Conservation (phyloP, 2,888 invertebrate species). For the Eristalis intricaria region DNA sequence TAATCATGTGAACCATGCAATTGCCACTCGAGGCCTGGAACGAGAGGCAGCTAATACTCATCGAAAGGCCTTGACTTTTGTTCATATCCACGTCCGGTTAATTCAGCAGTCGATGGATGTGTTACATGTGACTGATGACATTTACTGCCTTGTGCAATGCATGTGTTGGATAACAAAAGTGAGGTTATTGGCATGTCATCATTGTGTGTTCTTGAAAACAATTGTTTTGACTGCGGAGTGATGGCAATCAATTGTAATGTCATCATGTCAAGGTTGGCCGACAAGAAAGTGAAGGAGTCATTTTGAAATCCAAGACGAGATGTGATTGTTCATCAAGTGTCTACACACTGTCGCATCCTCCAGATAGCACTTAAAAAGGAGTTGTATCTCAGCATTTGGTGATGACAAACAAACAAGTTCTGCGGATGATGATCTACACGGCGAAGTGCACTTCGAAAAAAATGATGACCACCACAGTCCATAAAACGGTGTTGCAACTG, state of each 20-base stretch:
- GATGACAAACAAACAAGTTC: too few relatives aligned
- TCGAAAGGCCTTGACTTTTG: slow-evolving; percentile 52
- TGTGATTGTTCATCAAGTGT: too few relatives aligned
- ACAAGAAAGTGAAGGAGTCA: background rate
- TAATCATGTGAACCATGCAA: slow-evolving; percentile 35
- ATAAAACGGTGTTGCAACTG: too few relatives aligned
- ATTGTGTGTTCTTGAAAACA: background rate
- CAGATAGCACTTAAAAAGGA: too few relatives aligned
- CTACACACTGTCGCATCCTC: too few relatives aligned
- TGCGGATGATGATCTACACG: too few relatives aligned
- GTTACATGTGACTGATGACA: background rate
- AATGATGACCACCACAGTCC: too few relatives aligned
- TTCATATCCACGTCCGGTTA: slow-evolving; percentile 44
- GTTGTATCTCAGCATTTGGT: too few relatives aligned
- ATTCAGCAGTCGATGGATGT: slow-evolving; percentile 22
- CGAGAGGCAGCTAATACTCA: slow-evolving; percentile 4
- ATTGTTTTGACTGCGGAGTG: background rate
- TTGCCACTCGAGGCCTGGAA: background rate
- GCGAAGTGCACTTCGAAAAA: too few relatives aligned
- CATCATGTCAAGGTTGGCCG: background rate
- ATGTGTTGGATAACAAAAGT: background rate
- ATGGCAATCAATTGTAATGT: background rate
- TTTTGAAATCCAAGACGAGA: too few relatives aligned
- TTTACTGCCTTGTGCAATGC: background rate
- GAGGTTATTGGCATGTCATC: background rate